A percentile compares a stretch with the other conserved stretches of the same genome.
phyloP scores from a whole-genome alignment of 1,140 invertebrate species.

The Drosophila repleta region DNA sequence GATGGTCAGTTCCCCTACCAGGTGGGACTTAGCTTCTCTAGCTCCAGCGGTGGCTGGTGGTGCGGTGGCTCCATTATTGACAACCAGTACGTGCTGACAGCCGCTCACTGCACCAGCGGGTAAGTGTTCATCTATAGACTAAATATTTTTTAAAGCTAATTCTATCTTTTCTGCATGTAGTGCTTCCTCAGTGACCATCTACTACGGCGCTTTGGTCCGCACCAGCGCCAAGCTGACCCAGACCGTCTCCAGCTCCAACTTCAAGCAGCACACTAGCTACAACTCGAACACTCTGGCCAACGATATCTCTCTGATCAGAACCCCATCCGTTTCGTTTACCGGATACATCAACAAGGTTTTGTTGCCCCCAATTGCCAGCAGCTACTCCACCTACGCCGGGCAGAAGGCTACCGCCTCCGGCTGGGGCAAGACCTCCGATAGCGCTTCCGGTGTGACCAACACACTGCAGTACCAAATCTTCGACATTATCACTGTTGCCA shows the following conservation, averaged over 20 bases:
- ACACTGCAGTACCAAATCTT: conserved; percentile 40
- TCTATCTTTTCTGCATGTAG: conserved; percentile 23
- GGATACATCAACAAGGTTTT: conserved; percentile 36
- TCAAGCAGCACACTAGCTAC: conserved; percentile 58
- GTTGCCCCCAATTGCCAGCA: conserved; percentile 39
- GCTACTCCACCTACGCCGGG: conserved; percentile 61
- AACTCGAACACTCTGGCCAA: conserved; percentile 50
- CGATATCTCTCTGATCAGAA: conserved; percentile 67
- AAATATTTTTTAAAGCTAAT: not conserved
- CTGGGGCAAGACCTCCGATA: conserved; percentile 61
- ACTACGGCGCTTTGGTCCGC: conserved; percentile 59
- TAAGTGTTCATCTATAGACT: conserved; percentile 8
- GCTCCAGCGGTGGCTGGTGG: conserved; percentile 74
- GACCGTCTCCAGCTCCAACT: conserved; percentile 47
- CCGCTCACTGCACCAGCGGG: conserved; percentile 85
- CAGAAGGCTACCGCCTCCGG: conserved; percentile 62
- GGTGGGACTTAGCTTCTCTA: conserved; percentile 83
- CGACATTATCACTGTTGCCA: conserved; percentile 14
- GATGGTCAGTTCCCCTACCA: conserved; percentile 85
- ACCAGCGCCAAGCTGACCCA: conserved; percentile 39
- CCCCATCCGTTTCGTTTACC: conserved; percentile 24
- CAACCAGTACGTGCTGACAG: conserved; percentile 85
- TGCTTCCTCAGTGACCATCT: conserved; percentile 53
- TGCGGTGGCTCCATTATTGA: conserved; percentile 87
- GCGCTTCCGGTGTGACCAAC: conserved; percentile 39